Conservation (phyloP, 1,140 invertebrate species). For the Zelostemma sp. region DNA sequence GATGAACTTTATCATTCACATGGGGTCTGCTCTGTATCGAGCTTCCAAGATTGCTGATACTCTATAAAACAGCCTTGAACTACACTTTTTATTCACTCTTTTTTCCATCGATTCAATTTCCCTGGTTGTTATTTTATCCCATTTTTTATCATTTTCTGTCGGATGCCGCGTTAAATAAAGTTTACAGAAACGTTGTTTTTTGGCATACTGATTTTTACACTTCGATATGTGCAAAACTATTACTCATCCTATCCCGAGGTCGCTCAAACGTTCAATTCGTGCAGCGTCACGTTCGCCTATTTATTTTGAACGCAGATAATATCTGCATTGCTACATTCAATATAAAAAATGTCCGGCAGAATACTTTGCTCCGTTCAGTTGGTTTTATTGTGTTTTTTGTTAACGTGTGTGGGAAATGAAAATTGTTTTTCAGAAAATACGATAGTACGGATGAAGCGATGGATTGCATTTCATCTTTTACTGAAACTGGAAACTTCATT, state of each 20-base stretch:
- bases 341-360: slow-evolving; percentile 32
- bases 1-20: not conserved
- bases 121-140: too few species aligned
- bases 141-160: too few species aligned
- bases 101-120: too few species aligned
- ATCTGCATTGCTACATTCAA: slow-evolving; percentile 25
- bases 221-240: slow-evolving; percentile 30
- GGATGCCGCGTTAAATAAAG: too few species aligned
- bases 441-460: too few species aligned
- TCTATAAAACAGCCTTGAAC: too few species aligned
- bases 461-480: too few species aligned
- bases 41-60: too few species aligned
- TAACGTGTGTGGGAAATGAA: too few species aligned
- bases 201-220: slow-evolving; percentile 10
- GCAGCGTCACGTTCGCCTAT: slow-evolving; percentile 41
- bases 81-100: not conserved
- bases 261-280: slow-evolving; percentile 44
- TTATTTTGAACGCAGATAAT: slow-evolving; percentile 48
- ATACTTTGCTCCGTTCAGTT: slow-evolving; percentile 17
- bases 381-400: slow-evolving; percentile 8
- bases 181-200: slow-evolving; percentile 11
- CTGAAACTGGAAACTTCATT: not conserved
- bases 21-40: not conserved
- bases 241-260: slow-evolving; percentile 41
- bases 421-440: too few species aligned